Evolutionary conservation across 53 echinoderm and acorn worm species (phyloP).

Genomic region (Apostichopus leukothele): DNA sequence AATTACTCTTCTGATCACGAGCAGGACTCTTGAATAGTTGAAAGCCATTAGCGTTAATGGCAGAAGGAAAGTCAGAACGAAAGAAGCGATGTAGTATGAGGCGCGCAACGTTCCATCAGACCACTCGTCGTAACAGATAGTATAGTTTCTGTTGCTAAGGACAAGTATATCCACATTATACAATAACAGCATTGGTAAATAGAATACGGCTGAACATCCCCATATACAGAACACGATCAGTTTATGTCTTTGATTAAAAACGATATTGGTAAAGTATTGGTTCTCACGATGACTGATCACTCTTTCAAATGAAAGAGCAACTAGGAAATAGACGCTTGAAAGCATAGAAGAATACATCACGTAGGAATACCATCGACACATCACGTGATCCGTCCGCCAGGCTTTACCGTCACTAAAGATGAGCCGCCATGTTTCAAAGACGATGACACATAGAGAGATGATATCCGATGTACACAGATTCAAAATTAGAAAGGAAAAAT

Average conservation of each 20-base stretch:
- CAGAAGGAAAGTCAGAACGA: neutral
- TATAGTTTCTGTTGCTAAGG: slow-evolving; percentile 2
- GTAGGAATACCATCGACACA: slow-evolving; percentile 11
- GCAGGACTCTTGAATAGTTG: slow-evolving; percentile 1
- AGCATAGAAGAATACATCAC: slow-evolving; percentile 12
- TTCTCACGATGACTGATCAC: neutral
- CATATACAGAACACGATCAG: neutral
- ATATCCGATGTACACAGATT: slow-evolving; percentile 9
- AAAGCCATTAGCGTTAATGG: slow-evolving; percentile 2
- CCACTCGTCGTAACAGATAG: slow-evolving; percentile 26
- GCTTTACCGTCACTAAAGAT: slow-evolving; percentile 13
- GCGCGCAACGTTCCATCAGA: neutral
- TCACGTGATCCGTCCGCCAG: neutral
- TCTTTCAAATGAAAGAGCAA: slow-evolving; percentile 18
- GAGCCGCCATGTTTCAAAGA: neutral
- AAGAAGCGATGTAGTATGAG: neutral
- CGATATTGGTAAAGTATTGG: neutral
- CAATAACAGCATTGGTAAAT: neutral
- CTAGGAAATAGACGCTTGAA: slow-evolving; percentile 10
- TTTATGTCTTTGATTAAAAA: neutral
- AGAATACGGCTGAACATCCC: slow-evolving; percentile 1
- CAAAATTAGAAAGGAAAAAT: slow-evolving; percentile 16
- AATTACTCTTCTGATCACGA: neutral
- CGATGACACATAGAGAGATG: neutral
- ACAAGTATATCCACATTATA: neutral